Conservation (phyloP, 2,888 invertebrate genomes). For the Augiades crinisus region DNA sequence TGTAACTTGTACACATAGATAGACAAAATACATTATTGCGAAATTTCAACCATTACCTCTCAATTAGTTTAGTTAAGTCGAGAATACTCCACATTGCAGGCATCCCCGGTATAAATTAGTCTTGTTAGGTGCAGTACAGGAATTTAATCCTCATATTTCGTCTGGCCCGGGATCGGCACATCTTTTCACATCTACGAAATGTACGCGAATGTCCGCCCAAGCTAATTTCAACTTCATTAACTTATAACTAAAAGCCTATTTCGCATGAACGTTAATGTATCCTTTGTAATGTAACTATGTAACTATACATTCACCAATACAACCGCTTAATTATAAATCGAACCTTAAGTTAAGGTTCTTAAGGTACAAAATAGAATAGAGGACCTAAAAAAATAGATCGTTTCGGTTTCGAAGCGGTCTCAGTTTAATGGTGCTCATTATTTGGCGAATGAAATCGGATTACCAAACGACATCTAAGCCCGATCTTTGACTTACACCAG, state of each 20-base stretch:
- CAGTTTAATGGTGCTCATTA: slow-evolving; percentile 72
- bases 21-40: slow-evolving; percentile 52
- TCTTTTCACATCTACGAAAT: slow-evolving; percentile 69
- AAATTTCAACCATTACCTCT: slow-evolving; percentile 69
- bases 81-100: slow-evolving; percentile 51
- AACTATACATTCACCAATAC: slow-evolving; percentile 25
- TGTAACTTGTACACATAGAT: slow-evolving; percentile 12
- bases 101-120: slow-evolving; percentile 74
- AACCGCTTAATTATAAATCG: slow-evolving; percentile 6
- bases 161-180: slow-evolving; percentile 71
- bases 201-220: slow-evolving; percentile 47
- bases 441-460: slow-evolving; percentile 70
- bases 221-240: slow-evolving; percentile 45
- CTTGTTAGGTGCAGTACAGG: slow-evolving; percentile 79
- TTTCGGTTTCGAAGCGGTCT: slow-evolving; percentile 35
- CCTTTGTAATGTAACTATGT: slow-evolving; percentile 37
- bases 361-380: slow-evolving; percentile 31
- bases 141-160: slow-evolving; percentile 81
- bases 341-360: slow-evolving; percentile 23
- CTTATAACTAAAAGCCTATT: slow-evolving; percentile 41
- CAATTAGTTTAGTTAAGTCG: slow-evolving; percentile 74
- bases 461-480: slow-evolving; percentile 59
- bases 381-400: slow-evolving; percentile 31
- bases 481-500: slow-evolving; percentile 60
- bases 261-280: slow-evolving; percentile 37